Conservation (phyloP, 2,113 vertebrate species). For the Oostethus manadensis region DNA sequence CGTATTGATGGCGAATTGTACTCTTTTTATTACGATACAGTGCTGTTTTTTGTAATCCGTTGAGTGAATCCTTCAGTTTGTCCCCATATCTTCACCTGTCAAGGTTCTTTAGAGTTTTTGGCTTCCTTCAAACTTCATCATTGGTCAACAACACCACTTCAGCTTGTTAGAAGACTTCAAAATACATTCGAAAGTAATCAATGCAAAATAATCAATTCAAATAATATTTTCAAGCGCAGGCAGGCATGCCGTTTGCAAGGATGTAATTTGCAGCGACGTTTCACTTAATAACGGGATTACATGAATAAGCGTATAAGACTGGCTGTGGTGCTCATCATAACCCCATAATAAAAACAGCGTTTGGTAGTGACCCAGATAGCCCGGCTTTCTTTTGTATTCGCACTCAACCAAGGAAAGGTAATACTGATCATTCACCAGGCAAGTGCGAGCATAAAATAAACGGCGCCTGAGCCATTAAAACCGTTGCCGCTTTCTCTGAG, state of each 20-base stretch:
- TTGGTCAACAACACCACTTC: conserved; percentile 22
- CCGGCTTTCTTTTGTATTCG: conserved; percentile 1
- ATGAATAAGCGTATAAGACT: background rate
- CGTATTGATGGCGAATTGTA: too few species aligned
- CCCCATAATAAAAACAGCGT: conserved; percentile 3
- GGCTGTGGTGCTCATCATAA: conserved; percentile 2
- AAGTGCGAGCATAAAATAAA: conserved; percentile 33
- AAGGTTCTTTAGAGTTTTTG: conserved; percentile 1
- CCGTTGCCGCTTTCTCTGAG: conserved; percentile 30
- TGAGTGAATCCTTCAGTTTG: background rate
- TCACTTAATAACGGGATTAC: too few species aligned
- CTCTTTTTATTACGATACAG: too few species aligned
- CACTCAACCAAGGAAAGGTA: conserved; percentile 28
- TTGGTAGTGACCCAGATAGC: conserved; percentile 7
- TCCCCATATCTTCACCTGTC: background rate
- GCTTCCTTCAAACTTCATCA: conserved; percentile 18
- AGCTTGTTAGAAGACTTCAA: conserved; percentile 11
- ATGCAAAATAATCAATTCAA: too few species aligned
- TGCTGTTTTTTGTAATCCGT: too few species aligned
- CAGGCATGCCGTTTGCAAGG: too few species aligned
- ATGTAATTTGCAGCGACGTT: too few species aligned
- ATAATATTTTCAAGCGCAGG: too few species aligned
- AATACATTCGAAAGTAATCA: too few species aligned
- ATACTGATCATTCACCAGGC: conserved; percentile 10
- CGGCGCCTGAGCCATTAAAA: conserved; percentile 33